A percentile compares a stretch with the other conserved stretches of the same genome.
Conservation (phyloP, 2,888 invertebrate species). For the Andricus curvator region DNA sequence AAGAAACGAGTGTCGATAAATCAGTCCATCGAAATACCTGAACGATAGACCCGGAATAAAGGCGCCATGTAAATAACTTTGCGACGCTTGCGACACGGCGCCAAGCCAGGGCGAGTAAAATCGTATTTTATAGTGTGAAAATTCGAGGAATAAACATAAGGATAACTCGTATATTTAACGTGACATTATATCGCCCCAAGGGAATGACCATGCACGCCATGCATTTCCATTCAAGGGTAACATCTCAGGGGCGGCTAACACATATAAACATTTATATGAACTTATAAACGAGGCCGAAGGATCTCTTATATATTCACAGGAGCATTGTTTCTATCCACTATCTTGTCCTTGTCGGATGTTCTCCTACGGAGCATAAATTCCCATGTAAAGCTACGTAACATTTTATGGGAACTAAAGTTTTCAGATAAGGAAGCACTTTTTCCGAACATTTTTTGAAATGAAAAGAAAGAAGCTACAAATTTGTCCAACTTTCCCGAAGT, state of each 20-base stretch:
- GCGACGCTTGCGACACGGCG: conserved; percentile 28
- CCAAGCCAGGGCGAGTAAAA: conserved; percentile 1
- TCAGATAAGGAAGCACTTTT: no score
- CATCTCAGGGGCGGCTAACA: conserved; percentile 26
- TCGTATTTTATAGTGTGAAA: conserved; percentile 19
- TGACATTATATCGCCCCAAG: conserved; percentile 28
- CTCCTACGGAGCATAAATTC: not conserved
- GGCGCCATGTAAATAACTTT: conserved; percentile 26
- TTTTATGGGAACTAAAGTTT: not conserved
- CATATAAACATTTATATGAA: conserved; percentile 36
- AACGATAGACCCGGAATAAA: conserved; percentile 33
- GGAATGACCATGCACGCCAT: conserved; percentile 23
- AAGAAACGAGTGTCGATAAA: conserved; percentile 3
- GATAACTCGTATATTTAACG: conserved; percentile 8
- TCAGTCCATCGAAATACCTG: conserved; percentile 31
- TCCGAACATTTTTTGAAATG: not conserved
- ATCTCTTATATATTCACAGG: conserved; percentile 24
- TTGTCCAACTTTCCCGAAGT: no score
- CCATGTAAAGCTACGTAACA: not conserved
- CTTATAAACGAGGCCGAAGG: conserved; percentile 34
- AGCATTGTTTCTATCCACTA: conserved; percentile 29
- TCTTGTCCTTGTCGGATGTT: not conserved
- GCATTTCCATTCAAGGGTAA: conserved; percentile 38
- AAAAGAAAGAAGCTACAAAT: no score
- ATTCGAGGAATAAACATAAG: conserved; percentile 24